Percentiles rank a stretch among this genome's conserved stretches.
Conservation (phyloP, 2,113 vertebrate genomes). For the Chloroceryle aenea region DNA sequence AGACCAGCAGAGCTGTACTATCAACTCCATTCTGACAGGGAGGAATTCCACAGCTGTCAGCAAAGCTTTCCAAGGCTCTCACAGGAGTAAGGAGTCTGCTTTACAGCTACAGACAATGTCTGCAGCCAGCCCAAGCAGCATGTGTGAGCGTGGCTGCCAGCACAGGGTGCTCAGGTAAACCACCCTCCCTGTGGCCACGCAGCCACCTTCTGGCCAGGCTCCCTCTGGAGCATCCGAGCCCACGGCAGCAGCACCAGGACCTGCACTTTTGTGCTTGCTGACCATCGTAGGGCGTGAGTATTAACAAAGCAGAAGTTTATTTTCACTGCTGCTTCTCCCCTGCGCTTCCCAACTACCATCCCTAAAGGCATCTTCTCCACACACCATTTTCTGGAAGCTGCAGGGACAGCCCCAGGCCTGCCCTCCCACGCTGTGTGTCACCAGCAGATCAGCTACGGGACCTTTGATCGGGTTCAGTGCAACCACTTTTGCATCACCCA, state of each 20-base stretch:
- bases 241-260: not conserved
- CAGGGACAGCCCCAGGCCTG: not conserved
- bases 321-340: not conserved
- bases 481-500: not conserved
- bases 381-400: not conserved
- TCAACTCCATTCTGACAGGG: not conserved
- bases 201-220: not conserved
- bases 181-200: not conserved
- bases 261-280: not conserved
- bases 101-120: not conserved
- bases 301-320: not conserved
- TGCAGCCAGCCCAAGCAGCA: not conserved
- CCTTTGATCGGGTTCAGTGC: not conserved
- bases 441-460: not conserved
- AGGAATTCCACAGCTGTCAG: not conserved
- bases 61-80: not conserved
- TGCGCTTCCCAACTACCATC: not conserved
- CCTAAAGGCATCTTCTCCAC: not conserved
- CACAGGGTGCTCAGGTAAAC: not conserved
- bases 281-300: accelerated
- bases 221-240: not conserved
- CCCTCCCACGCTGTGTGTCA: not conserved
- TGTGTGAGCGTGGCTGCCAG: accelerated
- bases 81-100: not conserved
- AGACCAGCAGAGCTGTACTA: not conserved